Conservation (phyloP, 92 coral and sea anemone genomes). For the Zoanthus solanderi region DNA sequence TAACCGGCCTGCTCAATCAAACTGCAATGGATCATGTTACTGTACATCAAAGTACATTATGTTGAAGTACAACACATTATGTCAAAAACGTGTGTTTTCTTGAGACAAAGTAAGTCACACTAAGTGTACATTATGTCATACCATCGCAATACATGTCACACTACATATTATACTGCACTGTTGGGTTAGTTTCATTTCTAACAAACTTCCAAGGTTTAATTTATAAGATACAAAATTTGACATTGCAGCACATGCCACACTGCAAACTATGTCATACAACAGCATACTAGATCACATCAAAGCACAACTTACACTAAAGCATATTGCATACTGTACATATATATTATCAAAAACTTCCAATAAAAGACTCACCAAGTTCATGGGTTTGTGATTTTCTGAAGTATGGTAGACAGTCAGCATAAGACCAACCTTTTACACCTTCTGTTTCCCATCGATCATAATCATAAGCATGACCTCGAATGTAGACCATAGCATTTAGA, state of each 20-base stretch:
- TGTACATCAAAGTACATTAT: not conserved
- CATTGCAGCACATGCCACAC: not conserved
- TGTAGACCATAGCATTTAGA: conserved; percentile 92
- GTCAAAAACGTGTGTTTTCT: too few relatives aligned
- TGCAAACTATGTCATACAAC: not conserved
- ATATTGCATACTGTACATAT: too few relatives aligned
- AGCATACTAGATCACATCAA: not conserved
- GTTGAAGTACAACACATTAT: not conserved
- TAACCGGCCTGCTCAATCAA: too few relatives aligned
- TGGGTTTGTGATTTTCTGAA: conserved; percentile 95
- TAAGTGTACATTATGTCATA: not conserved
- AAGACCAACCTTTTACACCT: conserved; percentile 97
- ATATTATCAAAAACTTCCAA: too few relatives aligned
- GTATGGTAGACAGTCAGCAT: conserved; percentile 97
- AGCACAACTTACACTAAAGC: not conserved
- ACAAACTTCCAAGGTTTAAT: too few relatives aligned
- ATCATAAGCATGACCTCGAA: conserved; percentile 96
- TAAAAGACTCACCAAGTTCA: conserved; percentile 76
- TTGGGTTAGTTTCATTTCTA: not conserved
- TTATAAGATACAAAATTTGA: too few relatives aligned
- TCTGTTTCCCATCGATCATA: conserved; percentile 93
- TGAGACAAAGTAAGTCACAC: not conserved
- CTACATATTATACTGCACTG: not conserved
- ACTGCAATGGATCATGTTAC: too few relatives aligned
- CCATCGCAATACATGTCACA: not conserved